phyloP scores from a whole-genome alignment of 1,140 invertebrate genomes.

The Drosophila obscura region DNA sequence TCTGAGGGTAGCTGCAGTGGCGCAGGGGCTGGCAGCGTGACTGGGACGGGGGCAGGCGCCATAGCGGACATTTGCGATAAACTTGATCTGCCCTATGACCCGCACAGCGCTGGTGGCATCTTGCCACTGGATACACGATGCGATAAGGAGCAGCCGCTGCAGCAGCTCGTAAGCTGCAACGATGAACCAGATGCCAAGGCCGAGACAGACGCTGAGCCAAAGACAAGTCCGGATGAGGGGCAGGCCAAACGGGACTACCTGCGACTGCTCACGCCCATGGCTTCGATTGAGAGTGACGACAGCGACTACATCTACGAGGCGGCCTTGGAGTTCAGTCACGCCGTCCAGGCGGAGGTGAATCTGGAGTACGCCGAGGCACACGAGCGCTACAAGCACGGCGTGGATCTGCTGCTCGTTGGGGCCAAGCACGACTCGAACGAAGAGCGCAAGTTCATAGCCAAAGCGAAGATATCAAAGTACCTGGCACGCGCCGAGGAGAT shows the following conservation, averaged over 20 bases:
- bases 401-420: slow-evolving; percentile 84
- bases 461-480: slow-evolving; percentile 82
- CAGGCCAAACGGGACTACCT: slow-evolving; percentile 49
- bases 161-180: background rate
- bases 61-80: slow-evolving; percentile 73
- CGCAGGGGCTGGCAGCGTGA: background rate
- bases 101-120: slow-evolving; percentile 49
- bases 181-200: slow-evolving; percentile 1
- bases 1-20: slow-evolving; percentile 7
- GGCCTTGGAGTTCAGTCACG: slow-evolving; percentile 79
- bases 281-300: slow-evolving; percentile 79
- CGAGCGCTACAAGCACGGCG: slow-evolving; percentile 84
- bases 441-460: slow-evolving; percentile 78
- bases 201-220: background rate
- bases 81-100: slow-evolving; percentile 65
- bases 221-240: background rate
- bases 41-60: slow-evolving; percentile 31
- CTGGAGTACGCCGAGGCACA: slow-evolving; percentile 84
- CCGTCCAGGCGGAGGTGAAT: slow-evolving; percentile 82
- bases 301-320: slow-evolving; percentile 83
- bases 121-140: slow-evolving; percentile 52
- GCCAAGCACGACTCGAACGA: slow-evolving; percentile 80
- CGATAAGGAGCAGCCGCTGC: slow-evolving; percentile 23
- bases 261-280: slow-evolving; percentile 76
- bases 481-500: slow-evolving; percentile 84